phyloP scores from a whole-genome alignment of 2,113 vertebrate species.

The Neolamprologus tretocephalus region DNA sequence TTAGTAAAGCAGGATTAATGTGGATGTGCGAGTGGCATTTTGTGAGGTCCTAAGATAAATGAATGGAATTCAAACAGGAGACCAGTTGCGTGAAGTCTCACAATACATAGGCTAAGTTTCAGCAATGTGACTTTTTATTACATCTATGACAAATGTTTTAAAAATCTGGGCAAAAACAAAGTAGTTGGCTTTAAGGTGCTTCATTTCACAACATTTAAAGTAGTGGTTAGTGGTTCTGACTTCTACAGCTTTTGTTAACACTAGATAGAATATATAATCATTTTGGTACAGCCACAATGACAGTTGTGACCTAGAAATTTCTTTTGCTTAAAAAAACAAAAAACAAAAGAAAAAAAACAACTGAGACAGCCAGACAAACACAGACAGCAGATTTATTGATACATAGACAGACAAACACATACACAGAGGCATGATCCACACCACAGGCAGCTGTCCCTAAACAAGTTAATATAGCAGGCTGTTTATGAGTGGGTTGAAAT shows the following conservation, averaged over 20 bases:
- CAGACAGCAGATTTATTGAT: slow-evolving; percentile 37
- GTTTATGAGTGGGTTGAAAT: slow-evolving; percentile 78
- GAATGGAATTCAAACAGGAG: slow-evolving; percentile 24
- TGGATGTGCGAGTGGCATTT: slow-evolving; percentile 39
- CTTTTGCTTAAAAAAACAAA: background rate
- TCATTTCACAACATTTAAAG: background rate
- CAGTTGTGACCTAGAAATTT: background rate
- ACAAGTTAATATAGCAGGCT: slow-evolving; percentile 80
- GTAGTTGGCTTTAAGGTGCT: background rate
- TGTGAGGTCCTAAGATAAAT: slow-evolving; percentile 43
- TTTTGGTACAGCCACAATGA: background rate
- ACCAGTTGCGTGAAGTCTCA: slow-evolving; percentile 3
- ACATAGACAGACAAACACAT: slow-evolving; percentile 33
- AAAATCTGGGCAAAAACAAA: background rate
- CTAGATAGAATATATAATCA: background rate
- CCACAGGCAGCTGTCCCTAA: slow-evolving; percentile 75
- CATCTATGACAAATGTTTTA: background rate
- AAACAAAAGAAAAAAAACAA: background rate
- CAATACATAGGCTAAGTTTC: background rate
- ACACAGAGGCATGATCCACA: slow-evolving; percentile 30
- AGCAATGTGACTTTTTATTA: slow-evolving; percentile 5
- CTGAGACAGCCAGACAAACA: background rate
- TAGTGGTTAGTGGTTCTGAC: background rate
- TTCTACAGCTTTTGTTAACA: background rate
- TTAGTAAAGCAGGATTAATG: slow-evolving; percentile 51